Evolutionary conservation across 2,888 invertebrate species (phyloP).

Genomic region (Scaptomyza reducta): DNA sequence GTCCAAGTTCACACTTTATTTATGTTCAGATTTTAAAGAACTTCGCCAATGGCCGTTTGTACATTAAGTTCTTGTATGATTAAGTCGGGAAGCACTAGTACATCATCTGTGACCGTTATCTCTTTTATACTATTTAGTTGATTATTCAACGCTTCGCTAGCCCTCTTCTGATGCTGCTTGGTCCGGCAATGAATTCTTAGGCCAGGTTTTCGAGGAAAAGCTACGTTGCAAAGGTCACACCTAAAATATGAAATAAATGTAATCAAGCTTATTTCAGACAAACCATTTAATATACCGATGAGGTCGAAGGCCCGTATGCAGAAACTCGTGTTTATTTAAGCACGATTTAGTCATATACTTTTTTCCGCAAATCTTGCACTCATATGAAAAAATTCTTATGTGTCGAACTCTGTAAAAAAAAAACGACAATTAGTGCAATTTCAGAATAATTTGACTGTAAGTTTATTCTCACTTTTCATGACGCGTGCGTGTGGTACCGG

Average conservation of each 20-base stretch:
- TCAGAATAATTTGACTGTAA: neutral
- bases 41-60: conserved; percentile 3
- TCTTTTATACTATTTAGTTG: conserved; percentile 21
- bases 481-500: conserved; percentile 62
- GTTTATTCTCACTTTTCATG: conserved; percentile 74
- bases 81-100: conserved; percentile 26
- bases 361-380: conserved; percentile 73
- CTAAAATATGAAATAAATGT: conserved; percentile 20
- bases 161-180: conserved; percentile 59
- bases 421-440: neutral
- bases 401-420: conserved; percentile 45
- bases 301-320: conserved; percentile 50
- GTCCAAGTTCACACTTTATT: too few species aligned
- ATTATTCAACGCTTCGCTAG: conserved; percentile 26
- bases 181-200: conserved; percentile 54
- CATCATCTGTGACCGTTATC: conserved; percentile 6
- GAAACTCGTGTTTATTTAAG: conserved; percentile 71
- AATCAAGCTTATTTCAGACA: neutral
- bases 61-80: conserved; percentile 41
- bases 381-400: conserved; percentile 67
- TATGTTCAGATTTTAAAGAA: neutral
- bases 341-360: conserved; percentile 80
- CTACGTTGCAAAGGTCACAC: conserved; percentile 51
- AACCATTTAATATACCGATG: conserved; percentile 37
- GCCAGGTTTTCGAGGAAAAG: conserved; percentile 44